Conservation (phyloP, 2,888 invertebrate genomes). For the Epirrhoe alternata region DNA sequence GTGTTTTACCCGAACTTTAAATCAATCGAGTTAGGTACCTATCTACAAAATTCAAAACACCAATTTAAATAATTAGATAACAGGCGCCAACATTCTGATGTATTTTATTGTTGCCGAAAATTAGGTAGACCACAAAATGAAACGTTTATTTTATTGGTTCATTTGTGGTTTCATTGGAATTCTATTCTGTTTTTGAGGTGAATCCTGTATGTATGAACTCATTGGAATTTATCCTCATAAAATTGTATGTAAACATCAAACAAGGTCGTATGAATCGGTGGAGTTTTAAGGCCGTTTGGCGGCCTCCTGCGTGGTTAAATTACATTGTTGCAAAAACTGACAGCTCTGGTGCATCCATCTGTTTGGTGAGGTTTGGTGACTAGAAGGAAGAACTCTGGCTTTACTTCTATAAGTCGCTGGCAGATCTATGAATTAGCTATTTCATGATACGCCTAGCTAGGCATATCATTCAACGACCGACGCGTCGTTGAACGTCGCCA, state of each 20-base stretch:
- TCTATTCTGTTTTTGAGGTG: not conserved
- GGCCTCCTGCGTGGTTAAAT: not conserved
- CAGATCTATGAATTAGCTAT: no score
- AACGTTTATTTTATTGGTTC: constrained; percentile 11
- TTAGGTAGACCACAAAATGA: constrained; percentile 52
- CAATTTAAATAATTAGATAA: constrained; percentile 24
- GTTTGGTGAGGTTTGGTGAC: no score
- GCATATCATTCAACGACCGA: no score
- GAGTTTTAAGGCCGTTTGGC: not conserved
- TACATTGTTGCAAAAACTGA: not conserved
- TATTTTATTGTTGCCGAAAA: constrained; percentile 53
- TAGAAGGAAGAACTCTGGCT: no score
- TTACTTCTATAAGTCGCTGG: no score
- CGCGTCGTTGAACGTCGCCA: no score
- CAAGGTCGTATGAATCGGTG: not conserved
- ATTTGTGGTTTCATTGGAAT: constrained; percentile 3
- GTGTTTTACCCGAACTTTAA: constrained; percentile 4
- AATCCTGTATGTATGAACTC: not conserved
- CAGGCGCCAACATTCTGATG: constrained; percentile 62
- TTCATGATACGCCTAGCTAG: no score
- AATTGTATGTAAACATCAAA: not conserved
- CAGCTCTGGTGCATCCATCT: no score
- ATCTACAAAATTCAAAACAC: constrained; percentile 17
- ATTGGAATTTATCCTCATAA: not conserved
- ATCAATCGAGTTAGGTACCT: constrained; percentile 8